Base-by-base conservation (phyloP, 2,113 vertebrate genomes). In the Anhinga anhinga region DNA sequence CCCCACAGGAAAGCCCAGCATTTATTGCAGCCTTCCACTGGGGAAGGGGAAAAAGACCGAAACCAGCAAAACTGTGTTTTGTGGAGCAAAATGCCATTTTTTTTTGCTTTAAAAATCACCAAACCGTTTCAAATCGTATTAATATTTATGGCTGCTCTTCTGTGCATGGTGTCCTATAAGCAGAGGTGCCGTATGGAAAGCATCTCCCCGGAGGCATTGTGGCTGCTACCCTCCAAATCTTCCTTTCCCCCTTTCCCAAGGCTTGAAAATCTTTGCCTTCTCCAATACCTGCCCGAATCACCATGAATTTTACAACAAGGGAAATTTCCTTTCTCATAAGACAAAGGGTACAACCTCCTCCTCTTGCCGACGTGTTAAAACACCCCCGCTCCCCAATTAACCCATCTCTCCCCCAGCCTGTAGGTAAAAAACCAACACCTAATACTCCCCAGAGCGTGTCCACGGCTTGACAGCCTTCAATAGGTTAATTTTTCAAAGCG, bases 401-500 rank as follows among this genome's bases (percentile, higher is more conserved):
- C 61, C 59, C 80, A 70, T 19, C 90, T 90, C 87, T 90, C 45
- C 53, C n/a, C 66, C 49, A 59, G 27, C 73, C 67, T 3, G 3
- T 30, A 72, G 81, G 84, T 61, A 79, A 92, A 91, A 94, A 62
- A 62, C 93, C 97, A 96, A 74, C 91, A 92, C 81, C 95, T 94
- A 96, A 93, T 71, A 65, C 85, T 97, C 97, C 97, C 97, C 82
- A 11, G 80, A 97, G 98, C 56, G 4, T 69, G 67, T 11, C 97
- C 97, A 91, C 14, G 59, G 55, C 96, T 79, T 93, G 94, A 71
- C 97, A 98, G 97, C 97, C 97, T 97, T 97, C 97, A 91, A 91
- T 89, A 97, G 95, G 97, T 95, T 96, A 67, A 96, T 96, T 98
- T 98, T 98, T 98, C 98, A 97, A 96, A 98, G 98, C 21, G 38